phyloP scores from a whole-genome alignment of 2,113 vertebrate species.

The Hyaena hyaena region DNA sequence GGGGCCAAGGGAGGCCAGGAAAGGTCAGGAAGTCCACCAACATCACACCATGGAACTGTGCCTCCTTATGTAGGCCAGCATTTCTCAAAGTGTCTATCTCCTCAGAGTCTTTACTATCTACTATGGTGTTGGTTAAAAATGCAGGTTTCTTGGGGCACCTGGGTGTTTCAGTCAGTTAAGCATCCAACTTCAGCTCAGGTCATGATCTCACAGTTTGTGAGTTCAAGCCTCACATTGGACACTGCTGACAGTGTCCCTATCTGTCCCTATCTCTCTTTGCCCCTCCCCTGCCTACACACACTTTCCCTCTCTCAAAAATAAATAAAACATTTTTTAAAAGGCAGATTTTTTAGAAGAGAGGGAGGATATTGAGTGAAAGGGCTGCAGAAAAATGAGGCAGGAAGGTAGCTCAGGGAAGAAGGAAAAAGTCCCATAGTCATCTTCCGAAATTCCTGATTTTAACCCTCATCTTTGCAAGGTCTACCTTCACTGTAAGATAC shows the following conservation, averaged over 20 bases:
- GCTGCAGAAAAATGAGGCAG: neutral
- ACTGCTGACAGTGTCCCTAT: too few relatives aligned
- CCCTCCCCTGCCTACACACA: too few relatives aligned
- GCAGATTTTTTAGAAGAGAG: neutral
- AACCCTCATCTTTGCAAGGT: neutral
- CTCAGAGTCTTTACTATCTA: neutral
- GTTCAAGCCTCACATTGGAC: too few relatives aligned
- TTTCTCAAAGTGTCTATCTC: neutral
- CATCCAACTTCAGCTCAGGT: too few relatives aligned
- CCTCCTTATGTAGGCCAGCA: rapidly evolving
- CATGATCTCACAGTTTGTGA: too few relatives aligned
- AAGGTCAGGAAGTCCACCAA: rapidly evolving
- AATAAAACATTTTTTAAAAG: neutral
- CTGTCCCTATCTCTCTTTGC: too few relatives aligned
- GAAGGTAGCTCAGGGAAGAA: neutral
- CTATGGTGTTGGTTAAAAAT: neutral
- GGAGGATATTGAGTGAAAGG: neutral
- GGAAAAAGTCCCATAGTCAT: neutral
- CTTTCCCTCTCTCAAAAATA: too few relatives aligned
- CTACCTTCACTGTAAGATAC: neutral
- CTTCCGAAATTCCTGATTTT: neutral
- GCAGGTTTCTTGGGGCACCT: neutral
- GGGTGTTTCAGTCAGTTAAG: too few relatives aligned
- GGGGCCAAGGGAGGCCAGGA: rapidly evolving
- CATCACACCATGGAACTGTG: rapidly evolving